Base-by-base conservation (phyloP, 2,797 vertebrate genomes). In the Tamandua tetradactyla region DNA sequence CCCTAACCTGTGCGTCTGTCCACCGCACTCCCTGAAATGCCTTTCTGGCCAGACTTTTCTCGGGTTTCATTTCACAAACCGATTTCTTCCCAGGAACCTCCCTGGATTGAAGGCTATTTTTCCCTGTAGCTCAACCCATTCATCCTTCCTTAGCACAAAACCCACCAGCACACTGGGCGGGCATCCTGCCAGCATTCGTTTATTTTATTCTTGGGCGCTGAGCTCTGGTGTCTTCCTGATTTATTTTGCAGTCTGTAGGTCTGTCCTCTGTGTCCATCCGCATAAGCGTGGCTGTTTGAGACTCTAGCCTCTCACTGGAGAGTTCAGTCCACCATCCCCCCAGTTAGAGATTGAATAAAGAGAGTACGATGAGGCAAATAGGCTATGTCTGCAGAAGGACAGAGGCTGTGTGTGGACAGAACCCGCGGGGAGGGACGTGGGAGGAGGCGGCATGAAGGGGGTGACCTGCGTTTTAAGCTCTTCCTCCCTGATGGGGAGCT, bases 171-270 rank as follows among this genome's bases (percentile, higher is more conserved):
- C 22, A 8, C 4, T 0, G 3, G 9, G 12, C 84, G 75, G 95
- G 80, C 75, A 20, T 61, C 22, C n/a, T 3, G 64, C 95, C 86
- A 75, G 69, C 23, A 20, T 35, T 22, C 11, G 82, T 91, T 94
- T 87, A 79, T 76, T 95, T 94, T 75, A 52, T 44, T 61, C 81
- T 74, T 32, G 42, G 59, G 57, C 0, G 17, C 76, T 81, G 84
- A 75, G 91, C 72, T n/a, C 93, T 57, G 81, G n/a, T 62, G 64
- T 95, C 91, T 40, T 81, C 76, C 64, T 89, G 91, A 76, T 93
- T 91, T 87, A 78, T 91, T 90, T 61, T 91, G 93, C 49, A 89
- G 87, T 75, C 81, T 82, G 2, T 25, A 35, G 5, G 32, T 66
- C 47, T 68, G 35, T 87, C 90, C 86, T 64, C 61, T 42, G 83